phyloP scores from a whole-genome alignment of 2,113 vertebrate genomes.

The Diadophis punctatus region DNA sequence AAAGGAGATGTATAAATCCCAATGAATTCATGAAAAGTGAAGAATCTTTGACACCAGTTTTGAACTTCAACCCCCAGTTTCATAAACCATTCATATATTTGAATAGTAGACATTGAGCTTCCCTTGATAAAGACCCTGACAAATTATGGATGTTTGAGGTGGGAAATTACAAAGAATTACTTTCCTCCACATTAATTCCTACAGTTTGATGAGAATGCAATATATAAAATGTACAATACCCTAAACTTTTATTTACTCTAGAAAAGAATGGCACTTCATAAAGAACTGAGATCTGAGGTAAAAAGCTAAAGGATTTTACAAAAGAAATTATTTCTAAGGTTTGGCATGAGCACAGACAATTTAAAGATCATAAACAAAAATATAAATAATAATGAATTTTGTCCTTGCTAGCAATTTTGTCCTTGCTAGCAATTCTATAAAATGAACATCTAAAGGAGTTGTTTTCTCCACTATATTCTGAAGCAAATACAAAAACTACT shows the following conservation, averaged over 20 bases:
- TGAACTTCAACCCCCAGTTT: neutral
- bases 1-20: neutral
- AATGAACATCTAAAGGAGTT: neutral
- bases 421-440: neutral
- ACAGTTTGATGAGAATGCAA: neutral
- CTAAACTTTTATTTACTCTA: neutral
- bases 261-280: neutral
- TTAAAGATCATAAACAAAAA: neutral
- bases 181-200: neutral
- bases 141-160: neutral
- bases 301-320: neutral
- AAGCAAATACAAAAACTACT: neutral
- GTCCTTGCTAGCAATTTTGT: neutral
- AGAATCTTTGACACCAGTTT: neutral
- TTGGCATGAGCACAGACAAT: neutral
- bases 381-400: neutral
- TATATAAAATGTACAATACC: neutral
- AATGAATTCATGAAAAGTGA: neutral
- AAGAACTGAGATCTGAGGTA: neutral
- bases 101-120: neutral
- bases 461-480: neutral
- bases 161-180: neutral
- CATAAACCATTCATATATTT: neutral
- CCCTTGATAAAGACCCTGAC: neutral
- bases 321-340: neutral